Base-by-base conservation (phyloP, 1,140 invertebrate genomes). In the Nomia melanderi region DNA sequence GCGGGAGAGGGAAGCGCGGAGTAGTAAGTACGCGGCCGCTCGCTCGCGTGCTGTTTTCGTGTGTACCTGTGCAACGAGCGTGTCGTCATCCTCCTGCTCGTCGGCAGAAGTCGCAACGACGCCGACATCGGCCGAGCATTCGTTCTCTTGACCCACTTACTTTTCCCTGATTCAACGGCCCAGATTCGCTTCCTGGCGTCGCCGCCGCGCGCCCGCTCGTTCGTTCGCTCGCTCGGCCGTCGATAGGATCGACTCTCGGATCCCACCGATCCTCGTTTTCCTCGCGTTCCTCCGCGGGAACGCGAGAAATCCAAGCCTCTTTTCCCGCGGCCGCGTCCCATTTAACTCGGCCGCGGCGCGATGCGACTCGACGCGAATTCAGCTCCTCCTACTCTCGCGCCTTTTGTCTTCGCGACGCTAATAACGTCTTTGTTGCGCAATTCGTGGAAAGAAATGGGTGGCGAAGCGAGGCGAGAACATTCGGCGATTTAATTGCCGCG, bases 101-200 rank as follows among this genome's bases (percentile, higher is more conserved):
- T 56, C 79, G 79, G 20, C 50, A 79, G 66, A 69, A 70, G 67
- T 72, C 57, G 65, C 70, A 39, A 44, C 79, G 71, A 81, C 78
- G 65, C 47, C 74, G 81, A 78, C 75, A 67, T 50, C 64, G 57
- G 64, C 81, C 73, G 73, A 76, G 73, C 83, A 83, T 86, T 89
- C 84, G 83, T 87, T 88, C 88, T 86, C 81, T 84, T 91, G 88
- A 91, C 89, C 90, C 85, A 91, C 83, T 90, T 90, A 83, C 83
- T 83, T 82, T 83, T 88, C 82, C 79, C 79, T 80, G 82, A 83
- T 84, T 77, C 83, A 73, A 81, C 83, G 89, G 88, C 90, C 90
- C 87, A 91, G 88, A 88, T 91, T 90, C 75, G 80, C 82, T 88
- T 88, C 80, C 82, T 83, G 81, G 56, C 75, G 36, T 57, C 60